Base-by-base conservation (phyloP, 2,113 vertebrate genomes). In the Callipepla squamata region DNA sequence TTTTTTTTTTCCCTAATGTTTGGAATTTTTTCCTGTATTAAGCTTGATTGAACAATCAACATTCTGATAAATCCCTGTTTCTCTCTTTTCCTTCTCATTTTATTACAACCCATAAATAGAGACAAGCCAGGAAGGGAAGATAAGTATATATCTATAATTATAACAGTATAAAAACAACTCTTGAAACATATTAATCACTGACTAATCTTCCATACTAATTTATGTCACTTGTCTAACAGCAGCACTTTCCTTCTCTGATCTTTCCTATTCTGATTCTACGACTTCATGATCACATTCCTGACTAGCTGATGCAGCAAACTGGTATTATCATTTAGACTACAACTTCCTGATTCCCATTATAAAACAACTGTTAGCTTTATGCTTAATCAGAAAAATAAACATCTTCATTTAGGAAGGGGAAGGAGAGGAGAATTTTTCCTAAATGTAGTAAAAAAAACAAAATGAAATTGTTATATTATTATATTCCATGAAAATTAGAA, bases 121-220 rank as follows among this genome's bases (percentile, higher is more conserved):
- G 78, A 44, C 85, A 93, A 85, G 42, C 30, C 87, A 93, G 95
- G 96, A 95, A 93, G 89, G 32, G 79, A 42, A 89, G 85, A 96
- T 94, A 95, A 96, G 91, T 77, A 40, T 94, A 83, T 77, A 93
- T 87, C 96, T 96, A 93, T 96, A 96, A 95, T 80, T 96, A 75
- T 93, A 91, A 59, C 89, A 55, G 89, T 38, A 80, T 82, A 93
- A 87, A 96, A 94, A 87, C 89, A 93, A 89, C 92, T 80, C 87
- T 95, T 87, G 87, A 95, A 96, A 94, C 77, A 77, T 93, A 95
- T 95, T 96, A 96, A 96, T 95, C 94, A 95, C 91, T 91, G 94
- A 85, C 87, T 94, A 91, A 96, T 96, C 91, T 96, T 91, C 61
- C 89, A 93, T 91, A 91, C 91, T 93, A 91, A 95, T 96, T 95